Conservation (phyloP, 2,888 invertebrate species). For the Xylota sylvarum region DNA sequence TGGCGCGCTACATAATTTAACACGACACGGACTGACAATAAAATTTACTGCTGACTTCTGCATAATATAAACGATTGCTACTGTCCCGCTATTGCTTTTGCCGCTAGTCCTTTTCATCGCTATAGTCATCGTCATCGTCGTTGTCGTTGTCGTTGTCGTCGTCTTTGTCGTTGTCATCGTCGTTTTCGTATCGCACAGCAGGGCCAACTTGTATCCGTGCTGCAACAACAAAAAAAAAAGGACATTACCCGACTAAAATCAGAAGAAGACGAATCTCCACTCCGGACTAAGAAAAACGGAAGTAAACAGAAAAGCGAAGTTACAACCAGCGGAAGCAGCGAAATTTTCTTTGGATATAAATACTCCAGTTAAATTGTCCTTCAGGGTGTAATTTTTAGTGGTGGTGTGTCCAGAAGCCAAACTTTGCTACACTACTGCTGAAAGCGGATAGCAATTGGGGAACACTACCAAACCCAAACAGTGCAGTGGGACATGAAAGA, state of each 20-base stretch:
- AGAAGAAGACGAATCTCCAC: slow-evolving; percentile 32
- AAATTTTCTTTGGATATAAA: slow-evolving; percentile 79
- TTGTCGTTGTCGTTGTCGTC: slow-evolving; percentile 14
- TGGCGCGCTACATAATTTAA: slow-evolving; percentile 82
- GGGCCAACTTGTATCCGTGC: slow-evolving; percentile 37
- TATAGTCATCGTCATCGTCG: slow-evolving; percentile 12
- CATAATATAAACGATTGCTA: slow-evolving; percentile 80
- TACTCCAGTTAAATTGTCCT: slow-evolving; percentile 83
- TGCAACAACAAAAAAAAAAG: slow-evolving; percentile 5
- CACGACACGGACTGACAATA: slow-evolving; percentile 84
- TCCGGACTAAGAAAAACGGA: slow-evolving; percentile 26
- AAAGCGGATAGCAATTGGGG: slow-evolving; percentile 41
- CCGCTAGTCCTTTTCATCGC: slow-evolving; percentile 32
- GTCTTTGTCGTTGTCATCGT: slow-evolving; percentile 16
- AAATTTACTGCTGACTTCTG: slow-evolving; percentile 84
- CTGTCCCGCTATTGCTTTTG: slow-evolving; percentile 44
- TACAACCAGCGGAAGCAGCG: slow-evolving; percentile 50
- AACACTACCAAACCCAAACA: background rate
- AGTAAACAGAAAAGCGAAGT: slow-evolving; percentile 56
- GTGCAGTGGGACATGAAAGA: slow-evolving; percentile 13
- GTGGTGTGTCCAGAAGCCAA: slow-evolving; percentile 38
- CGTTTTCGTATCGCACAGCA: slow-evolving; percentile 35
- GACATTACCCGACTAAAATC: background rate
- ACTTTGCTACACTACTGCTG: slow-evolving; percentile 13
- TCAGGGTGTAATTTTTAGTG: slow-evolving; percentile 82